Percentiles rank a stretch among this genome's conserved stretches.
Conservation (phyloP, 2,888 invertebrate genomes). For the Gymnosoma rotundatum region DNA sequence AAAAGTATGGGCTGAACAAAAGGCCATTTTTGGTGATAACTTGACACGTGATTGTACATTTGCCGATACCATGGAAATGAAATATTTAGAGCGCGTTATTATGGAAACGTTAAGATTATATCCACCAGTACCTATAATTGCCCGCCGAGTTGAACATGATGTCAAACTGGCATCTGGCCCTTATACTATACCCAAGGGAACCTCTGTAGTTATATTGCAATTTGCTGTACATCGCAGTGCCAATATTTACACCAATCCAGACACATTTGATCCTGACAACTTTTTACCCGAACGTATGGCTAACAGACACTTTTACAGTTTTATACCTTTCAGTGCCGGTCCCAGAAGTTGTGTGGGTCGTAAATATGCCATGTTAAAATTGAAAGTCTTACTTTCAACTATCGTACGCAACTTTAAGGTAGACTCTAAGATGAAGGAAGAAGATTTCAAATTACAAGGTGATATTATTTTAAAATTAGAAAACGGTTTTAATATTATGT, state of each 20-base stretch:
- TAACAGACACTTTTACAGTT: slow-evolving; percentile 90
- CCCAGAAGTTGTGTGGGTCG: slow-evolving; percentile 91
- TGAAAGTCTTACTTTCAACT: slow-evolving; percentile 88
- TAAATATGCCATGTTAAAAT: slow-evolving; percentile 90
- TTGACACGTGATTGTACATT: slow-evolving; percentile 88
- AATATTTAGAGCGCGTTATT: slow-evolving; percentile 90
- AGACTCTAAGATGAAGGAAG: slow-evolving; percentile 85
- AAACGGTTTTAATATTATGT: slow-evolving; percentile 87
- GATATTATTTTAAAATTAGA: slow-evolving; percentile 89
- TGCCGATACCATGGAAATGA: slow-evolving; percentile 90
- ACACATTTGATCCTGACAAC: slow-evolving; percentile 90
- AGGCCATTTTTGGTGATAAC: slow-evolving; percentile 90
- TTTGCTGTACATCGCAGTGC: slow-evolving; percentile 87
- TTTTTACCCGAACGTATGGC: slow-evolving; percentile 89
- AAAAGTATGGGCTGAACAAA: slow-evolving; percentile 88
- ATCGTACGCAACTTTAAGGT: slow-evolving; percentile 87
- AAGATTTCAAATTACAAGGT: slow-evolving; percentile 87
- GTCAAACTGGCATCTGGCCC: slow-evolving; percentile 85
- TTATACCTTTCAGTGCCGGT: slow-evolving; percentile 91
- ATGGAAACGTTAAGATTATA: slow-evolving; percentile 90
- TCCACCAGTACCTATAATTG: slow-evolving; percentile 91
- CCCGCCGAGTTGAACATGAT: slow-evolving; percentile 87
- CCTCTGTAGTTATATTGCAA: slow-evolving; percentile 87
- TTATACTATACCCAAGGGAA: slow-evolving; percentile 87
- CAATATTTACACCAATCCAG: slow-evolving; percentile 87